These are phyloP conservation scores for Oryctolagus cuniculus DNA, from an alignment of 2,113 vertebrate genomes.

Conservation along the genomic window mOryCun1.1 NC_091442.1:20699501-20700000, in stretches of 20 bases:
- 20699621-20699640: conserved; percentile 43
- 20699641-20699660: background rate
- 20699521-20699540: fast-evolving
- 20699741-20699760: background rate
- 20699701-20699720: background rate
- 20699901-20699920: background rate
- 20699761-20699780: background rate
- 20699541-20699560: background rate
- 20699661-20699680: conserved; percentile 55
- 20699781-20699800: background rate
- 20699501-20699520: conserved; percentile 95
- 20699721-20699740: background rate
- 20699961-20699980: background rate
- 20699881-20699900: background rate
- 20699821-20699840: conserved; percentile 21
- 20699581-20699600: background rate
- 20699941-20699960: background rate
- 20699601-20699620: conserved; percentile 43
- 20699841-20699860: background rate
- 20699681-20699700: background rate
- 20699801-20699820: background rate
- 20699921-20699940: background rate
- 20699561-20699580: background rate
- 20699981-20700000: background rate
- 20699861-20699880: background rate